Conservation (phyloP, 2,888 invertebrate species). For the Synergus laeviventris region DNA sequence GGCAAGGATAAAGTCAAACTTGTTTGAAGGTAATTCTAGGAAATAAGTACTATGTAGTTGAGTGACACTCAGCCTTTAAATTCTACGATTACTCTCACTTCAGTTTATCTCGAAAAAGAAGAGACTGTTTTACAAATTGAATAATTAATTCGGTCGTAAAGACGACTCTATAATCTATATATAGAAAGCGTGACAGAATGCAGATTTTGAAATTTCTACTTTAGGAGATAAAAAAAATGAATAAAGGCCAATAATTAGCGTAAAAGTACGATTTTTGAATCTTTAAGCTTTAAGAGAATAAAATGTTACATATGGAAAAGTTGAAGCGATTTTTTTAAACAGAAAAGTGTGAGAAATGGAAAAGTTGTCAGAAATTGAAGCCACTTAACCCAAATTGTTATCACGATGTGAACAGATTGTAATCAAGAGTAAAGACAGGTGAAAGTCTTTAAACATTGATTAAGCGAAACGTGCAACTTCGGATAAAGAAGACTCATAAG, state of each 20-base stretch:
- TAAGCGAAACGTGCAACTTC: constrained; percentile 21
- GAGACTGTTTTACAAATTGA: not conserved
- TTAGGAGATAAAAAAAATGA: not conserved
- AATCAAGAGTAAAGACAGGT: constrained; percentile 35
- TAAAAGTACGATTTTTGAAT: not conserved
- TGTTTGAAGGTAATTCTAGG: not conserved
- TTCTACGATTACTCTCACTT: not conserved
- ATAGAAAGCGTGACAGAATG: no score
- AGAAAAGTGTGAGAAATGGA: constrained; percentile 1
- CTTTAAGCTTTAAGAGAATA: not conserved
- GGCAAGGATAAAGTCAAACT: not conserved
- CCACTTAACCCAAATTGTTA: constrained; percentile 35
- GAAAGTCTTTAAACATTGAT: constrained; percentile 35
- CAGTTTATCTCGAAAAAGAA: not conserved
- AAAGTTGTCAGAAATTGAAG: constrained; percentile 12
- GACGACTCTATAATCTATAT: no score
- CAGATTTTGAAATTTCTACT: not conserved
- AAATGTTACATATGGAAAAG: not conserved
- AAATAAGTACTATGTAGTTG: constrained; percentile 1
- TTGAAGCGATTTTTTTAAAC: not conserved
- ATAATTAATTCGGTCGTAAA: not conserved
- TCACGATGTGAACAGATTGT: constrained; percentile 24
- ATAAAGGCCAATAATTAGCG: not conserved
- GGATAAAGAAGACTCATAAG: constrained; percentile 2
- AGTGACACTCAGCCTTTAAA: not conserved